Conservation (phyloP, 2,797 vertebrate genomes). For the Liparis tanakae region DNA sequence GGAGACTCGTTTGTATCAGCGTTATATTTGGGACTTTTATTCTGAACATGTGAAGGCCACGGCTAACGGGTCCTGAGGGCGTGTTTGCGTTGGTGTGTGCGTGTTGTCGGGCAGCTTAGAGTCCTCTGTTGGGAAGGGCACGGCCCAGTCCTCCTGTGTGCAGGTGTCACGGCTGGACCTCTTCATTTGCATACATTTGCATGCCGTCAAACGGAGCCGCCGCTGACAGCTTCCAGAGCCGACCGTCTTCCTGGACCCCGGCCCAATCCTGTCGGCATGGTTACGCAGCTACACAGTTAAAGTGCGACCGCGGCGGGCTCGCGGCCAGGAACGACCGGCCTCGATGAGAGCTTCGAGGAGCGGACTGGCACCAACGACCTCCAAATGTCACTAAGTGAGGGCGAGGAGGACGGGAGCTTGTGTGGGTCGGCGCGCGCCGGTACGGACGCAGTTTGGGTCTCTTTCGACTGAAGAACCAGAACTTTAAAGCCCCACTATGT, state of each 20-base stretch:
- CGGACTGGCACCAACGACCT: slow-evolving; percentile 75
- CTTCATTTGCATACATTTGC: slow-evolving; percentile 98
- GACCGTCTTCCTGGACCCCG: slow-evolving; percentile 88
- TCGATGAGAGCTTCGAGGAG: slow-evolving; percentile 76
- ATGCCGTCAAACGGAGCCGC: slow-evolving; percentile 92
- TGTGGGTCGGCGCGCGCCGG: neutral
- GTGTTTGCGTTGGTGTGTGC: slow-evolving; percentile 38
- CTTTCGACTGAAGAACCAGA: neutral
- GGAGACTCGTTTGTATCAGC: neutral
- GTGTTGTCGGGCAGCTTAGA: slow-evolving; percentile 60
- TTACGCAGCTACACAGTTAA: slow-evolving; percentile 52
- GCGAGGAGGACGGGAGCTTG: neutral
- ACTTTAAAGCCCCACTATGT: no score
- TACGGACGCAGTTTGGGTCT: neutral
- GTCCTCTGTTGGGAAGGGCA: slow-evolving; percentile 81
- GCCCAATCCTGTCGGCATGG: slow-evolving; percentile 91
- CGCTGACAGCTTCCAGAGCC: slow-evolving; percentile 92
- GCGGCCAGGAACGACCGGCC: slow-evolving; percentile 82
- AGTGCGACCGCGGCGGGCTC: slow-evolving; percentile 42
- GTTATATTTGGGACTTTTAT: neutral
- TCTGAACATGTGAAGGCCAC: slow-evolving; percentile 1
- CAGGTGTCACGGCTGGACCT: slow-evolving; percentile 85
- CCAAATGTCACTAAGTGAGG: slow-evolving; percentile 62
- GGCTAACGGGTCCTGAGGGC: neutral
- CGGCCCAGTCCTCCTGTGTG: slow-evolving; percentile 83